Evolutionary conservation across 2,797 vertebrate species (phyloP).

Genomic region (Bryconaethiops microstoma): DNA sequence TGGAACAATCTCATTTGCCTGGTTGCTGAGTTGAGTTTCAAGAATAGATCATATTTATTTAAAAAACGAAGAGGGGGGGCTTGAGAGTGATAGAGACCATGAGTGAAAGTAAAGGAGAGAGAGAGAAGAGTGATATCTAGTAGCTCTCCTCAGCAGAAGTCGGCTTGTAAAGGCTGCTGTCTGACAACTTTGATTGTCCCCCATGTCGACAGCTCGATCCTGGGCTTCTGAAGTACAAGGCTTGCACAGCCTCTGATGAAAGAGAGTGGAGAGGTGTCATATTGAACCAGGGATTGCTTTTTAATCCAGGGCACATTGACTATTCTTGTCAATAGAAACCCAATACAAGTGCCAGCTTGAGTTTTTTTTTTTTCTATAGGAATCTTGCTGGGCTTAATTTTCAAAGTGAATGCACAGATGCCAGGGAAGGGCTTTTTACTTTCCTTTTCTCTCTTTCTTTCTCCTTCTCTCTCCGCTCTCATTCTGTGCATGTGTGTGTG

Average conservation of each 20-base stretch:
- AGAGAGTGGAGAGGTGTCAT: constrained; percentile 79
- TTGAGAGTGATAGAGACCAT: constrained; percentile 37
- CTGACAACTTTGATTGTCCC: constrained; percentile 79
- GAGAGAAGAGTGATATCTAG: constrained; percentile 66
- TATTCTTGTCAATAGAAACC: constrained; percentile 82
- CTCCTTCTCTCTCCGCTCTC: constrained; percentile 41
- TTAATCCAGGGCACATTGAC: constrained; percentile 83
- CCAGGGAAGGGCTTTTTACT: constrained; percentile 73
- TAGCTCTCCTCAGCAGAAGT: constrained; percentile 70
- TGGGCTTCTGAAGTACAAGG: constrained; percentile 79
- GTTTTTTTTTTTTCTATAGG: constrained; percentile 70
- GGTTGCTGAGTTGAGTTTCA: constrained; percentile 81
- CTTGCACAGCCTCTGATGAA: constrained; percentile 76
- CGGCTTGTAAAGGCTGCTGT: constrained; percentile 72
- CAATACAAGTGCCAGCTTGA: constrained; percentile 82
- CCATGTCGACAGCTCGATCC: constrained; percentile 77
- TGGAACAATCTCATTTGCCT: constrained; percentile 83
- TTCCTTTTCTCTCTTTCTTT: constrained; percentile 41
- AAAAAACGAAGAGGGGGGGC: constrained; percentile 48
- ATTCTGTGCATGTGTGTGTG: constrained; percentile 52
- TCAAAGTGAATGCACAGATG: constrained; percentile 84
- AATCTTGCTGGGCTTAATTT: constrained; percentile 84
- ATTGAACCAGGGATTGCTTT: constrained; percentile 82
- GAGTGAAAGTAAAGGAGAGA: constrained; percentile 56
- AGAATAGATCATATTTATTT: constrained; percentile 75